Percentiles rank a stretch among this genome's conserved stretches.
phyloP scores from a whole-genome alignment of 1,140 invertebrate species.

The Cecropterus lyciades region DNA sequence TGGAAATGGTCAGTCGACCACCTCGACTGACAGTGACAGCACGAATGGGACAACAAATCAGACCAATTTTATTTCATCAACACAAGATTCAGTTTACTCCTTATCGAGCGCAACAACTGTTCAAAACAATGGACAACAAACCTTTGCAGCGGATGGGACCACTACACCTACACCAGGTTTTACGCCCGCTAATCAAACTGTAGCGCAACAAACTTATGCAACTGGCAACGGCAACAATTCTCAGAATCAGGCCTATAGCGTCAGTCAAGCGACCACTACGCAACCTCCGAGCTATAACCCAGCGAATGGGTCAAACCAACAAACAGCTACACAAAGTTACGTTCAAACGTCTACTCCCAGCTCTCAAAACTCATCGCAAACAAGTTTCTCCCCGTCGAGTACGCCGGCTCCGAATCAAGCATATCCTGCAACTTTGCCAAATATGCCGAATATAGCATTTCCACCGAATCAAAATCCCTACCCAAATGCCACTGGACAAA shows the following conservation, averaged over 20 bases:
- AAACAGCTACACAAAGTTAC: conserved; percentile 57
- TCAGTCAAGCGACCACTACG: conserved; percentile 53
- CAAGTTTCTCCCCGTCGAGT: conserved; percentile 67
- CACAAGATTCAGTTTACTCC: conserved; percentile 60
- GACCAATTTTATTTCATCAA: conserved; percentile 71
- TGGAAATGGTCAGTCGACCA: conserved; percentile 56
- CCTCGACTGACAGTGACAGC: conserved; percentile 51
- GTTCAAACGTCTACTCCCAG: conserved; percentile 43
- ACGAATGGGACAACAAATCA: conserved; percentile 59
- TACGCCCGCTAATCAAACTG: conserved; percentile 50
- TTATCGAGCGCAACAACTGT: conserved; percentile 50
- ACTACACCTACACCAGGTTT: conserved; percentile 52
- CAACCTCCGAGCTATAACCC: conserved; percentile 61
- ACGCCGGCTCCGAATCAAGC: conserved; percentile 70
- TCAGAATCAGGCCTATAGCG: conserved; percentile 51
- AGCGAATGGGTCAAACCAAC: conserved; percentile 54
- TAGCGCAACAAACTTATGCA: conserved; percentile 54
- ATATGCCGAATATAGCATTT: conserved; percentile 62
- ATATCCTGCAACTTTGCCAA: conserved; percentile 56
- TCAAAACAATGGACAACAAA: conserved; percentile 59
- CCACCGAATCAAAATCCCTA: conserved; percentile 69
- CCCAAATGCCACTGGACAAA: conserved; percentile 76
- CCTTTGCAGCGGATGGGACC: conserved; percentile 54
- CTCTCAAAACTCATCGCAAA: conserved; percentile 59
- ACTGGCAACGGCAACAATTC: conserved; percentile 56